A percentile compares a stretch with the other conserved stretches of the same genome.
phyloP scores from a whole-genome alignment of 2,888 invertebrate species.

The Eurois occulta region DNA sequence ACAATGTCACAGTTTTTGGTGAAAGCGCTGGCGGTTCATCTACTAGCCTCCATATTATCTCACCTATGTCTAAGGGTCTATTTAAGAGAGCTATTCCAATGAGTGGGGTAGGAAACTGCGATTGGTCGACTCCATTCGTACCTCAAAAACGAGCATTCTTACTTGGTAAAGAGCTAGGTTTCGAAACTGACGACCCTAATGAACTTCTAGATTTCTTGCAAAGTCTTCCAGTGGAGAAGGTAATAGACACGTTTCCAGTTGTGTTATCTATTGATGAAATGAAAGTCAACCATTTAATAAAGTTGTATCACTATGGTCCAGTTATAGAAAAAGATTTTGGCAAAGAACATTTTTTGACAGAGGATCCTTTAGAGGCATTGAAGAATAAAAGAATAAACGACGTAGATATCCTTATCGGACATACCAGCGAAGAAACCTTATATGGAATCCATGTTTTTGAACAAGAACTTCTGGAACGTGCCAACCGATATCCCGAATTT shows the following conservation, averaged over 20 bases:
- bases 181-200: slow-evolving; percentile 72
- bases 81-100: slow-evolving; percentile 73
- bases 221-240: slow-evolving; percentile 70
- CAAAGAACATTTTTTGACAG: slow-evolving; percentile 72
- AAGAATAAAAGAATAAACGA: slow-evolving; percentile 84
- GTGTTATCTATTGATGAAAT: slow-evolving; percentile 72
- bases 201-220: slow-evolving; percentile 76
- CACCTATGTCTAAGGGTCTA: slow-evolving; percentile 75
- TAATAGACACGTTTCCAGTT: slow-evolving; percentile 67
- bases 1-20: slow-evolving; percentile 76
- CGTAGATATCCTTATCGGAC: slow-evolving; percentile 93
- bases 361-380: slow-evolving; percentile 68
- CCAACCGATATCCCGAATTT: slow-evolving; percentile 72
- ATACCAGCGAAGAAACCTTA: slow-evolving; percentile 92
- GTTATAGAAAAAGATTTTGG: slow-evolving; percentile 79
- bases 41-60: slow-evolving; percentile 69
- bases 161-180: slow-evolving; percentile 75
- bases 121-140: slow-evolving; percentile 72
- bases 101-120: slow-evolving; percentile 73
- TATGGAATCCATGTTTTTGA: slow-evolving; percentile 59
- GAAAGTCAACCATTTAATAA: slow-evolving; percentile 60
- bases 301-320: slow-evolving; percentile 75
- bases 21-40: slow-evolving; percentile 76
- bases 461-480: slow-evolving; percentile 44
- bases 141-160: slow-evolving; percentile 72